These are phyloP conservation scores for Protonibea diacanthus DNA, from an alignment of 2,797 vertebrate genomes.

Conservation along the genomic window DNA sequence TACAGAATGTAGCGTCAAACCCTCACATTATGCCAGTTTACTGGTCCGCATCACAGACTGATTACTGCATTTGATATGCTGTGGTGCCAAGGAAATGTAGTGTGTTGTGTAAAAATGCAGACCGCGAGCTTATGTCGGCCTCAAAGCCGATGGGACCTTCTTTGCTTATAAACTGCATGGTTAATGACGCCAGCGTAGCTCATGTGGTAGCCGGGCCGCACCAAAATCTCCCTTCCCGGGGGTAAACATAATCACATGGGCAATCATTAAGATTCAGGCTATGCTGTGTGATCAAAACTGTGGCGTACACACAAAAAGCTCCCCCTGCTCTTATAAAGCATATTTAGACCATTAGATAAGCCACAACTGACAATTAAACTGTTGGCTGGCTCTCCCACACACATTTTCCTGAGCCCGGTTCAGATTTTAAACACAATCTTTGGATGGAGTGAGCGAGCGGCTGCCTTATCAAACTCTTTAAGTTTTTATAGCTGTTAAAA, in stretches of 20 bases:
- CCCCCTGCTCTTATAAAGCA: slow-evolving; percentile 62
- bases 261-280: slow-evolving; percentile 54
- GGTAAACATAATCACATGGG: slow-evolving; percentile 54
- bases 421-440: slow-evolving; percentile 46
- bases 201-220: slow-evolving; percentile 50
- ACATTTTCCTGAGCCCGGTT: slow-evolving; percentile 50
- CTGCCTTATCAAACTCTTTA: slow-evolving; percentile 31
- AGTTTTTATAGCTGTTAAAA: slow-evolving; percentile 27
- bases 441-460: slow-evolving; percentile 27
- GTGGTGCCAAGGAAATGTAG: slow-evolving; percentile 63
- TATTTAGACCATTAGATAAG: slow-evolving; percentile 73
- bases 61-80: slow-evolving; percentile 57
- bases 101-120: slow-evolving; percentile 57
- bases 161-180: slow-evolving; percentile 47
- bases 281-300: slow-evolving; percentile 68
- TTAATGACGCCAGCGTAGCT: slow-evolving; percentile 60
- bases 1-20: slow-evolving; percentile 30
- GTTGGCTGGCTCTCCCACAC: slow-evolving; percentile 46
- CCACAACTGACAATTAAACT: slow-evolving; percentile 72
- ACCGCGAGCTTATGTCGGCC: slow-evolving; percentile 40
- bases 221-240: slow-evolving; percentile 63
- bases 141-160: slow-evolving; percentile 47
- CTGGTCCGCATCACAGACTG: slow-evolving; percentile 47
- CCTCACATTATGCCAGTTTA: slow-evolving; percentile 40
- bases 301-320: slow-evolving; percentile 46